Evolutionary conservation across 2,888 invertebrate genomes (phyloP).

Genomic region (Pardosa pseudoannulata): DNA sequence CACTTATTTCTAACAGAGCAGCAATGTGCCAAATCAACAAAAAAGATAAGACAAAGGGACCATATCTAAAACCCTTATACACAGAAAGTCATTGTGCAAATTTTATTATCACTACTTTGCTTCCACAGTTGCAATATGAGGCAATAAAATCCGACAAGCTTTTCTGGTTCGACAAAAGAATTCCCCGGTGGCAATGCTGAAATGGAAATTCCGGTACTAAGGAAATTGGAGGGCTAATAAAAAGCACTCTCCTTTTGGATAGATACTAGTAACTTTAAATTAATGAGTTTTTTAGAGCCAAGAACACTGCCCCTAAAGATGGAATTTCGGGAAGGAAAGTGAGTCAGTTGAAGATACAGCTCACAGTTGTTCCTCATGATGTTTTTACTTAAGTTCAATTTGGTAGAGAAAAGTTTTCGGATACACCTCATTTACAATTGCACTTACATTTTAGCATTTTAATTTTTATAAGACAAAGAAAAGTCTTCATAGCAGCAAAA

Average conservation of each 20-base stretch:
- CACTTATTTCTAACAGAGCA: no score
- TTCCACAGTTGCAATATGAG: neutral
- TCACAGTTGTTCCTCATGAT: neutral
- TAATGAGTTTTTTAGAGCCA: neutral
- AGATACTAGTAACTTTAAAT: slow-evolving; percentile 12
- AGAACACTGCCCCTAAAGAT: neutral
- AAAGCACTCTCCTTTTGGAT: neutral
- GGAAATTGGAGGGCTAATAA: slow-evolving; percentile 19
- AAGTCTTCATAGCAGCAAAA: no score
- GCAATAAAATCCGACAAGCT: neutral
- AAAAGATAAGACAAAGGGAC: no score
- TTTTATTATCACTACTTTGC: neutral
- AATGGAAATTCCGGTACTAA: slow-evolving; percentile 10
- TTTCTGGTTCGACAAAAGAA: neutral
- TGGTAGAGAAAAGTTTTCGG: no score
- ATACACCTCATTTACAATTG: no score
- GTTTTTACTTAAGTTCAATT: neutral
- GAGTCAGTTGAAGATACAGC: neutral
- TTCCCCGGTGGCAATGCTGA: neutral
- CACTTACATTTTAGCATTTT: no score
- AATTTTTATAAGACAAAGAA: no score
- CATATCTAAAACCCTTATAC: neutral
- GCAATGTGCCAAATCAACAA: no score
- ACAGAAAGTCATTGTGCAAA: neutral
- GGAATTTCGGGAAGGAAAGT: neutral